Evolutionary conservation across 2,888 invertebrate species (phyloP), one percentile per base, ranked within the genome.

Genomic region (Melipona beecheii): DNA sequence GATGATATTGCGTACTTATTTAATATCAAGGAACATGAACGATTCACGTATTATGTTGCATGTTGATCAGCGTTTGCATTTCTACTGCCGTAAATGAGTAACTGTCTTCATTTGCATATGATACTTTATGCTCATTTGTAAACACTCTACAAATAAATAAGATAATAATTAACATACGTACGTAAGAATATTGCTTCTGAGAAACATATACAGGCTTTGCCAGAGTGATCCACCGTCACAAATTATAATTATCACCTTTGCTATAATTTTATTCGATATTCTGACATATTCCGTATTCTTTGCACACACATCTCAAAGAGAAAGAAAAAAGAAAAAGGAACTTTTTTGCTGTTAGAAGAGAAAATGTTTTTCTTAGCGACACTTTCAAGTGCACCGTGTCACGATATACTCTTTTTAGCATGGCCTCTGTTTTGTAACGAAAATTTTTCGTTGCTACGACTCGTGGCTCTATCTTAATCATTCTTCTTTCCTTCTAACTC

Each of bases 161-260:
- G 66, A 58, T 76, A 31, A 68, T 52, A 27, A 62, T 81, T 58
- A 17, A 76, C 52, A 64, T 71, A 70, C 62, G 60, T 81, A 64
- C 58, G 73, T 81, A 77, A 79, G 66, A 73, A 24, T 82, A 72
- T 73, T 82, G 68, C 77, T 85, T 70, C 75, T 73, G 88, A 92
- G 91, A 92, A 92, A 93, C 93, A 94, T 93, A 94, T 94, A 94
- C 94, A 94, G 93, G 94, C 93, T 94, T 94, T 83, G 78, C 79
- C 76, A 78, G 49, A 78, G 62, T 73, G 77, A 58, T 78, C 72
- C 81, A 75, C 75, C 50, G 24, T 65, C 76, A 58, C 76, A n/a
- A 15, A 58, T 54, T 17, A 69, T 19, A 68, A 75, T 74, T 78
- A 69, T 24, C 64, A 76, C 54, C 78, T 54, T 83, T 68, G 24